Conservation (phyloP, 1,140 invertebrate species). For the Drosophila carrolli region DNA sequence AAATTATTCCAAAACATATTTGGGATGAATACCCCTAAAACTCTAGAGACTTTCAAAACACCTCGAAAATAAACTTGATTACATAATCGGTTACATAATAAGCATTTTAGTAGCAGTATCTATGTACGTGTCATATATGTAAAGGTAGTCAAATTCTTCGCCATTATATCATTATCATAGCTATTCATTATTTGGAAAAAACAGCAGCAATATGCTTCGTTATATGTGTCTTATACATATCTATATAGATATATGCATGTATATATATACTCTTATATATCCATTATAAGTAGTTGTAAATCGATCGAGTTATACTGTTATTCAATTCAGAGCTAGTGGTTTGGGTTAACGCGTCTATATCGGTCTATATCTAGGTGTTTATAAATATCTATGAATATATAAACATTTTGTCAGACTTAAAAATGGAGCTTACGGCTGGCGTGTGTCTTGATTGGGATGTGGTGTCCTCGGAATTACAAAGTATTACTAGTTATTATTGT, state of each 20-base stretch:
- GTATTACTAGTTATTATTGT: slow-evolving; percentile 29
- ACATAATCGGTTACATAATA: slow-evolving; percentile 17
- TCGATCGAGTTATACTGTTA: slow-evolving; percentile 40
- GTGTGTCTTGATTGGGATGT: slow-evolving; percentile 47
- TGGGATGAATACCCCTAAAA: not conserved
- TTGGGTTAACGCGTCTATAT: slow-evolving; percentile 34
- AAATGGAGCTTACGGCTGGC: slow-evolving; percentile 65
- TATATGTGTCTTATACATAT: slow-evolving; percentile 19
- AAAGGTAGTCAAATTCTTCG: slow-evolving; percentile 31
- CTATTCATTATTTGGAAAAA: slow-evolving; percentile 28
- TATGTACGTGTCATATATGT: slow-evolving; percentile 15
- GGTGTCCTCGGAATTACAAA: slow-evolving; percentile 43
- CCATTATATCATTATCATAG: slow-evolving; percentile 22
- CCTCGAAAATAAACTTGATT: slow-evolving; percentile 2
- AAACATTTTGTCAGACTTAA: slow-evolving; percentile 76
- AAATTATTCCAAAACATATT: too few relatives aligned
- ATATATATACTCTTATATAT: slow-evolving; percentile 29
- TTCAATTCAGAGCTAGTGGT: slow-evolving; percentile 51
- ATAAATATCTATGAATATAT: slow-evolving; percentile 53
- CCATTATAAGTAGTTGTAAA: slow-evolving; percentile 41
- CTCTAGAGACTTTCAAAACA: not conserved
- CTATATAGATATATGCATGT: slow-evolving; percentile 8
- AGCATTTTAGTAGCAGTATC: slow-evolving; percentile 26
- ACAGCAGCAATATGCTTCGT: slow-evolving; percentile 36
- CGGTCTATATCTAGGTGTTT: slow-evolving; percentile 43